Conservation (phyloP, 2,888 invertebrate genomes). For the Pterostichus niger region DNA sequence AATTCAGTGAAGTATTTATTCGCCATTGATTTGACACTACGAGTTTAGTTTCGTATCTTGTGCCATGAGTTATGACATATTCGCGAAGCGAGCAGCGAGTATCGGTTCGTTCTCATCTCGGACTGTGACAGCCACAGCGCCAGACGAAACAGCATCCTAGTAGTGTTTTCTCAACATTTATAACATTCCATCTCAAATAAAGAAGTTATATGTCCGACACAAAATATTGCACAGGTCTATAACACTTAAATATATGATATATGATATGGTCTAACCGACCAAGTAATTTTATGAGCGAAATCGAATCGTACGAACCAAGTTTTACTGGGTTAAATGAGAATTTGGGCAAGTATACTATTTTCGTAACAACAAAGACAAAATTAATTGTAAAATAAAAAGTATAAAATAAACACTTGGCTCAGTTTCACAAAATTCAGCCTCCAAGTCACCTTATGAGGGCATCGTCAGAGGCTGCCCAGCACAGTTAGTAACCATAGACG, state of each 20-base stretch:
- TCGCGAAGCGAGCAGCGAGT: not conserved
- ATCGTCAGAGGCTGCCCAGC: no score
- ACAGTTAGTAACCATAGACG: no score
- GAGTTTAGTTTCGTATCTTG: slow-evolving; percentile 35
- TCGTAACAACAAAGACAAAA: no score
- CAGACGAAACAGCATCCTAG: slow-evolving; percentile 10
- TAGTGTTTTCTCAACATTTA: slow-evolving; percentile 41
- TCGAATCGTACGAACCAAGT: no score
- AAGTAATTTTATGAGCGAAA: slow-evolving; percentile 15
- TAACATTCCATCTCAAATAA: slow-evolving; percentile 48
- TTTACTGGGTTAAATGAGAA: not conserved
- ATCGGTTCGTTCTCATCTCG: slow-evolving; percentile 42
- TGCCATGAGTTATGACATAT: slow-evolving; percentile 49
- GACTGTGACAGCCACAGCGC: slow-evolving; percentile 8
- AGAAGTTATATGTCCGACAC: slow-evolving; percentile 44
- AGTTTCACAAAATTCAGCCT: no score
- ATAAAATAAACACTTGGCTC: no score
- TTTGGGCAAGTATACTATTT: not conserved
- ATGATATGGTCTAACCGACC: slow-evolving; percentile 7
- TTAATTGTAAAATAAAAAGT: no score
- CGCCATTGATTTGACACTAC: slow-evolving; percentile 52
- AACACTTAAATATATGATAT: slow-evolving; percentile 50
- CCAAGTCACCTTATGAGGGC: no score
- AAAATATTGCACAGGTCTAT: slow-evolving; percentile 34
- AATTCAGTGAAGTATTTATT: slow-evolving; percentile 58